phyloP scores from a whole-genome alignment of 1,140 invertebrate species.

The Heliconius melpomene region DNA sequence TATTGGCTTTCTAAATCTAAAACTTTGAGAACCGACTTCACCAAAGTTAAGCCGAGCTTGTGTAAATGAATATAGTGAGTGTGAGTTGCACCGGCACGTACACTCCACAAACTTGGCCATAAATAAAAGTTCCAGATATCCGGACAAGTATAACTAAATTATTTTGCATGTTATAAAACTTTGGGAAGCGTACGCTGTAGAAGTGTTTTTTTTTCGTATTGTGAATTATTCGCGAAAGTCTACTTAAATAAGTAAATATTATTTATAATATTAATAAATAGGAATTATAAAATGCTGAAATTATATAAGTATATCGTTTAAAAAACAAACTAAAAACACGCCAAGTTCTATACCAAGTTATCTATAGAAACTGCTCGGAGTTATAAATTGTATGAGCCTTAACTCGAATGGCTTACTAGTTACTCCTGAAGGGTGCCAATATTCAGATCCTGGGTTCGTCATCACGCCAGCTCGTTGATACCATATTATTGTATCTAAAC shows the following conservation, averaged over 20 bases:
- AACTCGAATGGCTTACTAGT: too few relatives aligned
- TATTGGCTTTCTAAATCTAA: conserved; percentile 13
- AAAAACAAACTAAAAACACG: too few relatives aligned
- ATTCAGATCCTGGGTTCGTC: too few relatives aligned
- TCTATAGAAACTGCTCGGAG: too few relatives aligned
- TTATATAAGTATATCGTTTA: too few relatives aligned
- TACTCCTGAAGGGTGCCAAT: too few relatives aligned
- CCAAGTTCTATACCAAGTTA: too few relatives aligned
- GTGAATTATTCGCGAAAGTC: conserved; percentile 31
- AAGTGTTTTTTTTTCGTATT: conserved; percentile 38
- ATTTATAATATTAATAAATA: too few relatives aligned
- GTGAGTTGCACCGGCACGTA: conserved; percentile 22
- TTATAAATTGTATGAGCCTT: too few relatives aligned
- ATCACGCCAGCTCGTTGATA: too few relatives aligned
- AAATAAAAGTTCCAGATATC: conserved; percentile 35
- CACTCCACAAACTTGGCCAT: conserved; percentile 18
- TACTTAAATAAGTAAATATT: not conserved
- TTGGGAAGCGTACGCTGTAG: conserved; percentile 32
- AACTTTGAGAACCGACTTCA: conserved; percentile 2
- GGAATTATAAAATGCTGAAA: too few relatives aligned
- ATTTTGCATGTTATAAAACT: conserved; percentile 39
- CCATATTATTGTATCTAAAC: too few relatives aligned
- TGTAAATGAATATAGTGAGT: conserved; percentile 23
- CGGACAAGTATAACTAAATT: conserved; percentile 39
- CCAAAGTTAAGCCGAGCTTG: conserved; percentile 1